Evolutionary conservation across 2,113 vertebrate genomes (phyloP).

Genomic region (Myanophis thanlyinensis): DNA sequence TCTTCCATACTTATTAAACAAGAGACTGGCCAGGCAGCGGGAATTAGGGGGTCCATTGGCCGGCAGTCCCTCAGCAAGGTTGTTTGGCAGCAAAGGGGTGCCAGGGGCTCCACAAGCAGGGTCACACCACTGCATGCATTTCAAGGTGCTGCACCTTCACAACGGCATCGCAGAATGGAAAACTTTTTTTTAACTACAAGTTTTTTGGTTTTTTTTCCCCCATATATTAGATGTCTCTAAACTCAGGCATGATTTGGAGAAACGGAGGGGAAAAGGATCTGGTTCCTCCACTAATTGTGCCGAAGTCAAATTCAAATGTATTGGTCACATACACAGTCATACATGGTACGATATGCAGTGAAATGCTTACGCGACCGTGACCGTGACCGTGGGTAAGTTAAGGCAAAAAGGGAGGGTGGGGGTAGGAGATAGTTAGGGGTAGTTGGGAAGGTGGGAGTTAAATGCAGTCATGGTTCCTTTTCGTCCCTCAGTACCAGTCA

Average conservation of each 20-base stretch:
- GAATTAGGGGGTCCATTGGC: background rate
- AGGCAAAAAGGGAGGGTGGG: too few species aligned
- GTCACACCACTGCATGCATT: background rate
- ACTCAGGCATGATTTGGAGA: background rate
- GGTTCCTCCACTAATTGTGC: background rate
- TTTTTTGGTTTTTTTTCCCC: too few species aligned
- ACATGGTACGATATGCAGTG: too few species aligned
- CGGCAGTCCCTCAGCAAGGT: background rate
- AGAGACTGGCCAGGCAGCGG: background rate
- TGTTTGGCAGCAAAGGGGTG: background rate
- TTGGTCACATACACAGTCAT: too few species aligned
- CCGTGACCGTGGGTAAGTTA: too few species aligned
- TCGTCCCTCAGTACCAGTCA: background rate
- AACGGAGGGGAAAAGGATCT: background rate
- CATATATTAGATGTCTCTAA: too few species aligned
- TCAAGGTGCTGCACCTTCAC: background rate
- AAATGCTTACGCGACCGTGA: too few species aligned
- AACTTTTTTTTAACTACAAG: too few species aligned
- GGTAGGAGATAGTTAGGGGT: too few species aligned
- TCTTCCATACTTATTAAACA: constrained; percentile 3
- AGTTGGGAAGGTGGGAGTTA: too few species aligned
- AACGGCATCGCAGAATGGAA: background rate
- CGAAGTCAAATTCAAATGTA: background rate
- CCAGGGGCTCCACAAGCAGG: background rate
- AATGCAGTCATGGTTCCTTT: too few species aligned